Conservation (phyloP, 2,888 invertebrate genomes). For the Drosophila anceps region DNA sequence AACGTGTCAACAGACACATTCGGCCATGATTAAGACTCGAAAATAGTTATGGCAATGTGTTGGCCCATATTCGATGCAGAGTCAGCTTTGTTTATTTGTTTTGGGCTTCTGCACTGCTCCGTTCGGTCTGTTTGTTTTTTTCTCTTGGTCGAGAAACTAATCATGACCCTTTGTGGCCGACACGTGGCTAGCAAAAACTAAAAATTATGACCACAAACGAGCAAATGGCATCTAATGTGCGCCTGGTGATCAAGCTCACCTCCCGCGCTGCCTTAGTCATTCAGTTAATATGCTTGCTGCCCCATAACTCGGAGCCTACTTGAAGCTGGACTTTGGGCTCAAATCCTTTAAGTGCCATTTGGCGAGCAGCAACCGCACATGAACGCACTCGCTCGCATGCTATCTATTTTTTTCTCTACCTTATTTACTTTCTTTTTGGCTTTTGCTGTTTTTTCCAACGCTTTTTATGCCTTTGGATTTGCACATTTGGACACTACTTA, state of each 20-base stretch:
- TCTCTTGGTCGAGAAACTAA: constrained; percentile 62
- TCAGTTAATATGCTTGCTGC: constrained; percentile 31
- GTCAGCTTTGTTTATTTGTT: constrained; percentile 12
- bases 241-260: constrained; percentile 30
- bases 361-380: constrained; percentile 49
- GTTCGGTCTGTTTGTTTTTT: not conserved
- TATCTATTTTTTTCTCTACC: constrained; percentile 16
- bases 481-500: constrained; percentile 79
- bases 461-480: constrained; percentile 78
- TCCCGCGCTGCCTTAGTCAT: constrained; percentile 6
- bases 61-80: constrained; percentile 10
- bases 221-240: constrained; percentile 52
- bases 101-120: constrained; percentile 1
- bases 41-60: constrained; percentile 26
- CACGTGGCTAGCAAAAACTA: constrained; percentile 71
- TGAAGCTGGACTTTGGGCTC: constrained; percentile 45
- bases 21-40: constrained; percentile 30
- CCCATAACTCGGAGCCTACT: constrained; percentile 61
- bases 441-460: constrained; percentile 43
- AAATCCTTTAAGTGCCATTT: constrained; percentile 78
- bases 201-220: constrained; percentile 52
- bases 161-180: constrained; percentile 77
- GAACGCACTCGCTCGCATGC: constrained; percentile 46
- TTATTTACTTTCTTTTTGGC: not conserved
- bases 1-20: constrained; percentile 23